These are phyloP conservation scores for Simalia tracyae DNA, from an alignment of 2,797 vertebrate species.

Conservation along the genomic window DNA sequence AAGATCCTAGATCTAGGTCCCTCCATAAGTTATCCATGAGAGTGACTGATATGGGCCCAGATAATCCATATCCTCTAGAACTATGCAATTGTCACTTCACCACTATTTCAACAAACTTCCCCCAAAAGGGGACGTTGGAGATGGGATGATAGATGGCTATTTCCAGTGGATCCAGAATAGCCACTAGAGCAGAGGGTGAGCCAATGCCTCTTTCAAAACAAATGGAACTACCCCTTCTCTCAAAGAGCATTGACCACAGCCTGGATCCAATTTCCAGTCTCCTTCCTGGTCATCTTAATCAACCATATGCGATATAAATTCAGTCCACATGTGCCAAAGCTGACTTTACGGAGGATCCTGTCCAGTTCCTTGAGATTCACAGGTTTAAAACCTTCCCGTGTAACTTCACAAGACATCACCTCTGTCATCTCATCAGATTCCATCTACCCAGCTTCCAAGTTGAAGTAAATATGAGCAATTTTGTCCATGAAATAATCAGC, in stretches of 20 bases:
- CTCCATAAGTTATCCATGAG: neutral
- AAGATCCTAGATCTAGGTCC: neutral
- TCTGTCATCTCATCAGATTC: neutral
- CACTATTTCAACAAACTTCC: neutral
- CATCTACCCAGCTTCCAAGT: neutral
- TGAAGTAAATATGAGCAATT: neutral
- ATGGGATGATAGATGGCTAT: neutral
- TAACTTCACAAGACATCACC: neutral
- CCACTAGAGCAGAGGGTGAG: neutral
- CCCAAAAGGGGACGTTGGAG: neutral
- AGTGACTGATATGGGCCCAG: neutral
- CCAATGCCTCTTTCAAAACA: neutral
- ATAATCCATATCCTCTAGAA: neutral
- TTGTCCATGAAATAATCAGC: neutral
- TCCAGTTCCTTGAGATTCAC: neutral
- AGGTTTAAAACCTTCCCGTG: neutral
- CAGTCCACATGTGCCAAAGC: neutral
- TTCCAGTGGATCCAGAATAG: neutral
- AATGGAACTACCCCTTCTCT: neutral
- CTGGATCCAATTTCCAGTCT: neutral
- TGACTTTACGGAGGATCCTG: neutral
- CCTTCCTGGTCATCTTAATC: neutral
- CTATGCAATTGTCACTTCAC: neutral
- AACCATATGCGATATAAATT: neutral
- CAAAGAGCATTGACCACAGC: neutral